Percentiles rank a stretch among this genome's conserved stretches.
Evolutionary conservation across 2,888 invertebrate genomes (phyloP).

Genomic region (Himalopsyche tibetana): DNA sequence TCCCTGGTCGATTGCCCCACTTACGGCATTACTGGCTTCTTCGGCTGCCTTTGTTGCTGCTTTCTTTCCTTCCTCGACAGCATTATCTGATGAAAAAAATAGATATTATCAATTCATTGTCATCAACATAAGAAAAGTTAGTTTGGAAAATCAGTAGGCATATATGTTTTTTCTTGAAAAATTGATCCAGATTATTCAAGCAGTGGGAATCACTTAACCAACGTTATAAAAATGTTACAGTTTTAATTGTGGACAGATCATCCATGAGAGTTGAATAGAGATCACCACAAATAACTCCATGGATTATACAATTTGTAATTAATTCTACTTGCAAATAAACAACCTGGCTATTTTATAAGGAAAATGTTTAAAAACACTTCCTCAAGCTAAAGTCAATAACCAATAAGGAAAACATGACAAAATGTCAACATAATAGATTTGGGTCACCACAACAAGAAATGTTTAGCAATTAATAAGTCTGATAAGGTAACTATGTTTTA

Average conservation of each 20-base stretch:
- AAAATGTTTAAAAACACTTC: too few relatives aligned
- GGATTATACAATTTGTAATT: too few relatives aligned
- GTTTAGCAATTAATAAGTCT: not conserved
- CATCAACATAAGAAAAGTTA: not conserved
- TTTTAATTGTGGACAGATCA: too few relatives aligned
- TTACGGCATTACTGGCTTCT: conserved; percentile 74
- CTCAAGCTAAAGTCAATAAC: not conserved
- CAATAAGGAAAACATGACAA: not conserved
- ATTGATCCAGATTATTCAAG: not conserved
- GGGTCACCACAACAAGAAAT: not conserved
- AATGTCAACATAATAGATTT: not conserved
- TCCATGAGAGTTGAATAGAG: too few relatives aligned
- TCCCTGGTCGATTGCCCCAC: conserved; percentile 73
- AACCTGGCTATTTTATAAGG: too few relatives aligned
- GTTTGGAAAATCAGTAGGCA: too few relatives aligned
- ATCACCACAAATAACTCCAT: too few relatives aligned
- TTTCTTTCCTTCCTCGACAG: conserved; percentile 75
- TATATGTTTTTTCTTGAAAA: not conserved
- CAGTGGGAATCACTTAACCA: not conserved
- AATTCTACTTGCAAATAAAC: too few relatives aligned
- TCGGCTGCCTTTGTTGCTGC: conserved; percentile 75
- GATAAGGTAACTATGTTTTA: too few relatives aligned
- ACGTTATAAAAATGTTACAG: not conserved
- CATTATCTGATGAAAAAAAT: conserved; percentile 69
- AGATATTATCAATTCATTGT: not conserved